Percentiles rank a stretch among this genome's conserved stretches.
Conservation (phyloP, 2,113 vertebrate species). For the Gorilla gorilla region DNA sequence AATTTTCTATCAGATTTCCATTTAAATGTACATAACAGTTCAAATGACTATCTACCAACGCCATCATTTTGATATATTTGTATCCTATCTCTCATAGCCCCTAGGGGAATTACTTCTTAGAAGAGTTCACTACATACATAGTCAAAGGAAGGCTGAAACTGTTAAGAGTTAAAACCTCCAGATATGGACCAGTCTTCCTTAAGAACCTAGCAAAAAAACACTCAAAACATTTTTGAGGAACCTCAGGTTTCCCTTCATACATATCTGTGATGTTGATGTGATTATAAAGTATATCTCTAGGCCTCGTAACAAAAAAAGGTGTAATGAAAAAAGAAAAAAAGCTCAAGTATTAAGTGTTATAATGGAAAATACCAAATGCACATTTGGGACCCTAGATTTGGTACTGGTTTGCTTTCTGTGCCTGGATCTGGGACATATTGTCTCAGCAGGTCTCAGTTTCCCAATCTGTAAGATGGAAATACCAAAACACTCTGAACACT, state of each 20-base stretch:
- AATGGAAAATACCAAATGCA: constrained; percentile 37
- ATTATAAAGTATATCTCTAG: constrained; percentile 31
- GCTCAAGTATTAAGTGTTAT: neutral
- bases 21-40: neutral
- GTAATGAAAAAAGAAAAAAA: neutral
- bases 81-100: neutral
- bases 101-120: neutral
- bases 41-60: constrained; percentile 22
- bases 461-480: constrained; percentile 51
- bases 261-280: neutral
- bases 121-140: neutral
- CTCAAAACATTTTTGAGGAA: constrained; percentile 15
- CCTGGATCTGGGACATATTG: neutral
- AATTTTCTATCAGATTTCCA: constrained; percentile 5
- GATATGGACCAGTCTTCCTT: neutral
- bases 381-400: neutral
- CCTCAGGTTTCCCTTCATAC: neutral
- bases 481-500: neutral
- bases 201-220: neutral
- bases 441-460: constrained; percentile 51
- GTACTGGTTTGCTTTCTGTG: constrained; percentile 31
- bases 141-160: constrained; percentile 11
- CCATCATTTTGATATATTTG: neutral
- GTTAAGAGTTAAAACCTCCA: constrained; percentile 17
- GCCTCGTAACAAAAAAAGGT: constrained; percentile 51